Evolutionary conservation across 2,888 invertebrate genomes (phyloP).

Genomic region (Caenorhabditis panamensis): DNA sequence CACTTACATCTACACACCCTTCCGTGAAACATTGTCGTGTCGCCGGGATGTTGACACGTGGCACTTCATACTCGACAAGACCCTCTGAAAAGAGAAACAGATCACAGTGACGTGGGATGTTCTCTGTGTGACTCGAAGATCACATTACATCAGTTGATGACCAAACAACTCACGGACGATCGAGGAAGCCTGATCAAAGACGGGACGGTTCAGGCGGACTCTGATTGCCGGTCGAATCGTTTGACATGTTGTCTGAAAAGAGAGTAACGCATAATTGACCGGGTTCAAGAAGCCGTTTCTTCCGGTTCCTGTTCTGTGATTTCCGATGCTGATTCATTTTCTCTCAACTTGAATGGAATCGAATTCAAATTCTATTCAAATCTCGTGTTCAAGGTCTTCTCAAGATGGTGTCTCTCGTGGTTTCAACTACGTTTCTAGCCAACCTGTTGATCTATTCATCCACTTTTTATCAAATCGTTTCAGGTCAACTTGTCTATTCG

Average conservation of each 20-base stretch:
- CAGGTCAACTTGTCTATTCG: conserved; percentile 19
- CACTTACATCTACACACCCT: conserved; percentile 77
- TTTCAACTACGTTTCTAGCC: conserved; percentile 7
- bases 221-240: conserved; percentile 69
- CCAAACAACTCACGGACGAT: conserved; percentile 70
- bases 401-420: too few relatives aligned
- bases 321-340: conserved; percentile 23
- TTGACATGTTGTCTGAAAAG: conserved; percentile 35
- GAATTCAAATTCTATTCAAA: conserved; percentile 24
- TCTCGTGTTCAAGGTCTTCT: conserved; percentile 55
- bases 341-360: conserved; percentile 42
- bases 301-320: conserved; percentile 12
- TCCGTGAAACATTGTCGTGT: conserved; percentile 80
- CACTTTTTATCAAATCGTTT: conserved; percentile 35
- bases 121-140: conserved; percentile 8
- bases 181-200: conserved; percentile 74
- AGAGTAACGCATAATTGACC: conserved; percentile 26
- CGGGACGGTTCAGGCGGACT: conserved; percentile 71
- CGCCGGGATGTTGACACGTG: conserved; percentile 73
- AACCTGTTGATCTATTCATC: conserved; percentile 23
- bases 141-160: neutral
- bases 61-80: conserved; percentile 78
- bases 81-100: conserved; percentile 71
- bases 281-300: conserved; percentile 15
- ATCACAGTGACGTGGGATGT: neutral